A percentile compares a stretch with the other conserved stretches of the same genome.
Evolutionary conservation across 1,140 invertebrate species (phyloP).

Genomic region (Drosophila lacteicornis): DNA sequence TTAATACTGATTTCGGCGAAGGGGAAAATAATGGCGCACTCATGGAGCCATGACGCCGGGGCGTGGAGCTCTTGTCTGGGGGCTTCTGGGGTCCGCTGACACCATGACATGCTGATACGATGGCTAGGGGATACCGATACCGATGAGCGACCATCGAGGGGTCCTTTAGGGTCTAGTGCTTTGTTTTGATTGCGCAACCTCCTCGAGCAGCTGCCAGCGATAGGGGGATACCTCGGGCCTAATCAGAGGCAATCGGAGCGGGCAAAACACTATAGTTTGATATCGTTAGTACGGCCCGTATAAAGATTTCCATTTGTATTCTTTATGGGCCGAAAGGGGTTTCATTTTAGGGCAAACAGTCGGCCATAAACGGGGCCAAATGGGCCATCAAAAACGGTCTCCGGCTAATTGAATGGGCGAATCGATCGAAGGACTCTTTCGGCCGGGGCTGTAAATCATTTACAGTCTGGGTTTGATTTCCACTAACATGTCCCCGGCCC

Average conservation of each 20-base stretch:
- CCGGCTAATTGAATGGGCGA: slow-evolving; percentile 49
- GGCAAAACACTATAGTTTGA: slow-evolving; percentile 29
- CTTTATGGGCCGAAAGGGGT: slow-evolving; percentile 26
- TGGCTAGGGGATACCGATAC: background rate
- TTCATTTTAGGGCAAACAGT: slow-evolving; percentile 12
- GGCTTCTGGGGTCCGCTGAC: slow-evolving; percentile 17
- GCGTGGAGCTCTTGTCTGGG: slow-evolving; percentile 34
- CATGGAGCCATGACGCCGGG: slow-evolving; percentile 30
- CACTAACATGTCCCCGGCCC: slow-evolving; percentile 41
- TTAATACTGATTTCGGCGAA: slow-evolving; percentile 23
- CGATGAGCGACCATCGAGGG: slow-evolving; percentile 1
- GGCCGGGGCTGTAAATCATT: slow-evolving; percentile 60
- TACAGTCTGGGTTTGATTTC: slow-evolving; percentile 61
- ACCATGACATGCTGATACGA: background rate
- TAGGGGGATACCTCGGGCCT: slow-evolving; percentile 39
- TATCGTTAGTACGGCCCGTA: slow-evolving; percentile 15
- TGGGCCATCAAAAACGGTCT: slow-evolving; percentile 45
- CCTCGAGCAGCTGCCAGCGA: slow-evolving; percentile 14
- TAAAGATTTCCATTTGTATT: slow-evolving; percentile 27
- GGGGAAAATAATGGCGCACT: slow-evolving; percentile 40
- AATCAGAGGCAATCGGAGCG: slow-evolving; percentile 56
- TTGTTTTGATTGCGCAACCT: slow-evolving; percentile 46
- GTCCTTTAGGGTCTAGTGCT: slow-evolving; percentile 28
- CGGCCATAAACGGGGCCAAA: slow-evolving; percentile 44
- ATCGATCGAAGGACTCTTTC: slow-evolving; percentile 28